These are phyloP conservation scores for Microplitis mediator DNA, from an alignment of 1,140 invertebrate genomes.

Conservation along the genomic window DNA sequence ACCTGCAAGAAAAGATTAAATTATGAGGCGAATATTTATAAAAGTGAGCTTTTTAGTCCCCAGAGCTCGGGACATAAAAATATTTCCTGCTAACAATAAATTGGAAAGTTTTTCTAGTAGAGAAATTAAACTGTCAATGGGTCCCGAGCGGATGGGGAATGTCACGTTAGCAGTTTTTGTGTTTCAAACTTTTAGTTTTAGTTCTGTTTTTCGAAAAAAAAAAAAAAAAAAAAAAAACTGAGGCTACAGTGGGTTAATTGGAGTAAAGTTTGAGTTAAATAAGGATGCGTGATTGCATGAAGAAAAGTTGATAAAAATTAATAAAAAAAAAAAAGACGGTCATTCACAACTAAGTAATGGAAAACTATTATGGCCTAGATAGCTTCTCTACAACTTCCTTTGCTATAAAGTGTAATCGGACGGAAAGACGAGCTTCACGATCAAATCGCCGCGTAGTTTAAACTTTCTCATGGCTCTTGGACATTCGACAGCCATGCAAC, in stretches of 20 bases:
- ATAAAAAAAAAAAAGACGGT: background rate
- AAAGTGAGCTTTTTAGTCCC: background rate
- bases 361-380: background rate
- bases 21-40: slow-evolving; percentile 2
- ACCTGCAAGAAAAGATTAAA: background rate
- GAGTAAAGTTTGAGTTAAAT: background rate
- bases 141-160: too few species aligned
- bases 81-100: background rate
- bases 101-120: background rate
- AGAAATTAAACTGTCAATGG: background rate
- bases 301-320: background rate
- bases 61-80: background rate
- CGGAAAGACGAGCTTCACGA: slow-evolving; percentile 3
- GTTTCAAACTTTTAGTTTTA: background rate
- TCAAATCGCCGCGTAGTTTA: slow-evolving; percentile 1
- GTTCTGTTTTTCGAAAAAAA: background rate
- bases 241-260: background rate
- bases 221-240: background rate
- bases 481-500: background rate
- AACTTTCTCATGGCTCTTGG: background rate
- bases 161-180: background rate
- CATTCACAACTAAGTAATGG: background rate
- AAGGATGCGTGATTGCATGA: background rate
- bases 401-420: slow-evolving; percentile 6
- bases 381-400: background rate